phyloP scores from a whole-genome alignment of 2,113 vertebrate genomes.

The Lasiurus cinereus region DNA sequence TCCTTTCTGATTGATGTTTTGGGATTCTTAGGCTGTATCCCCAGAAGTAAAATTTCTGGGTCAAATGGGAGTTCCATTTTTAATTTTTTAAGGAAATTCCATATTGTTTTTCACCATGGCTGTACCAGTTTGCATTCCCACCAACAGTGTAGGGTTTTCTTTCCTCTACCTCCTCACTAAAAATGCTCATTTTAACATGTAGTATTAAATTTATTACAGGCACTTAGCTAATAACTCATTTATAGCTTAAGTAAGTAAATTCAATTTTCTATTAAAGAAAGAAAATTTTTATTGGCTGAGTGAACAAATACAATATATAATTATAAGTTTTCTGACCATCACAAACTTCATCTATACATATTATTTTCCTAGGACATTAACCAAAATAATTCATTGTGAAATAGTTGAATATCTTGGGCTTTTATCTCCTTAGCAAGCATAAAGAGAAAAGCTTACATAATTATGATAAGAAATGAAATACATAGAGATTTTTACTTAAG shows the following conservation, averaged over 20 bases:
- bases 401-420: neutral
- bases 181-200: constrained; percentile 10
- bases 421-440: neutral
- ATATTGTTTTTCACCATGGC: neutral
- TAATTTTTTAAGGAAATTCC: neutral
- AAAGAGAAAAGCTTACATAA: neutral
- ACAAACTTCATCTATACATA: neutral
- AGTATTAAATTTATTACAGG: neutral
- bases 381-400: neutral
- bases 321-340: neutral
- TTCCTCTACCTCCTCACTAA: neutral
- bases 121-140: neutral
- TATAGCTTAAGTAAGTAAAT: constrained; percentile 3
- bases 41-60: neutral
- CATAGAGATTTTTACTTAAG: neutral
- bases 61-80: neutral
- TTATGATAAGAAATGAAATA: neutral
- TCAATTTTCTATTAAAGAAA: constrained; percentile 1
- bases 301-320: neutral
- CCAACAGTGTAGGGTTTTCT: neutral
- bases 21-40: neutral
- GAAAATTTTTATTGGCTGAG: neutral
- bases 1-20: neutral
- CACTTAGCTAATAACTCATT: neutral
- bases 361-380: neutral